Percentiles rank a stretch among this genome's conserved stretches.
Evolutionary conservation across 1,140 invertebrate species (phyloP).

Genomic region (Aphaenogaster floridana): DNA sequence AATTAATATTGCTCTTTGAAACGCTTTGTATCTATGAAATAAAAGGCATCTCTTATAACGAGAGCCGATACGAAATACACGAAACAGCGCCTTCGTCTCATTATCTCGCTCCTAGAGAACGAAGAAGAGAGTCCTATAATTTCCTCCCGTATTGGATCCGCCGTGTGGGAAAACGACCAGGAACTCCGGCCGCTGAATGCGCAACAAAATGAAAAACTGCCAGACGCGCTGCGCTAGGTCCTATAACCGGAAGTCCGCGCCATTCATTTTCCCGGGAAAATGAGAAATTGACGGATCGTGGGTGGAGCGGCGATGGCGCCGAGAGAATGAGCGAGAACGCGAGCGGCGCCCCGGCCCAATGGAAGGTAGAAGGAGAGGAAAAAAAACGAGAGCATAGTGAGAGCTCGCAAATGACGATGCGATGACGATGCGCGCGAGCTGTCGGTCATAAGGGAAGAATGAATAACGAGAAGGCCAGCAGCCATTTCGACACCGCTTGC

Average conservation of each 20-base stretch:
- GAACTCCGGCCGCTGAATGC: slow-evolving; percentile 1
- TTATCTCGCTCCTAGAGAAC: neutral
- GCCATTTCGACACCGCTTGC: slow-evolving; percentile 62
- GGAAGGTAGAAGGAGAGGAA: neutral
- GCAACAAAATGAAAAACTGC: slow-evolving; percentile 53
- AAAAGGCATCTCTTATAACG: neutral
- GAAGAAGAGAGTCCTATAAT: slow-evolving; percentile 3
- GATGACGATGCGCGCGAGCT: slow-evolving; percentile 76
- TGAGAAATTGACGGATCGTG: slow-evolving; percentile 71
- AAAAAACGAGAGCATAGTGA: slow-evolving; percentile 45
- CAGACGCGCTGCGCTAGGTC: neutral
- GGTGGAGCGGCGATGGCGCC: slow-evolving; percentile 56
- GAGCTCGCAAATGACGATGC: slow-evolving; percentile 74
- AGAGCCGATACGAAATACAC: neutral
- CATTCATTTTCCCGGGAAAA: slow-evolving; percentile 70
- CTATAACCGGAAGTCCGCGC: slow-evolving; percentile 32
- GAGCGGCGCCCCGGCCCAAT: neutral
- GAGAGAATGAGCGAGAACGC: slow-evolving; percentile 35
- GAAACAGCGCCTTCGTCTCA: neutral
- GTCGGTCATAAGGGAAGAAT: slow-evolving; percentile 65
- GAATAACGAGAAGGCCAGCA: slow-evolving; percentile 67
- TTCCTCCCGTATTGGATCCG: slow-evolving; percentile 5
- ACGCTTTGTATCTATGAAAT: neutral
- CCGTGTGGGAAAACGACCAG: slow-evolving; percentile 31
- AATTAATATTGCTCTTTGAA: neutral